Percentiles rank a stretch among this genome's conserved stretches.
Conservation (phyloP, 2,797 vertebrate genomes). For the Spea hammondii region DNA sequence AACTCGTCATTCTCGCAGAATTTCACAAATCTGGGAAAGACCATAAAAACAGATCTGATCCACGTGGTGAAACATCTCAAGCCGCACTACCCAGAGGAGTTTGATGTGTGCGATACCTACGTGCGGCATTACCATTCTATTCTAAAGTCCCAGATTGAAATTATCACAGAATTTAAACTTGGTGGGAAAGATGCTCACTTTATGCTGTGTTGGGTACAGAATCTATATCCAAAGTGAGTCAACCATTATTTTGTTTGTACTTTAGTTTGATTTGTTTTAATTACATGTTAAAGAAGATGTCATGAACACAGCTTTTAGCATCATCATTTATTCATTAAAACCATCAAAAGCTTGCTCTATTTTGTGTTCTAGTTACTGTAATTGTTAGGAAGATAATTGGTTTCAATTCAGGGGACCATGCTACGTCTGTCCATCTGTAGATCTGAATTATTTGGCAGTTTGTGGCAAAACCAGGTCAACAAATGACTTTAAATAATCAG, state of each 20-base stretch:
- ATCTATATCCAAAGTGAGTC: constrained; percentile 80
- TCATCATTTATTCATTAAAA: too few relatives aligned
- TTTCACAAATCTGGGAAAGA: constrained; percentile 73
- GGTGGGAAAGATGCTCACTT: constrained; percentile 71
- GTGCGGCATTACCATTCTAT: constrained; percentile 73
- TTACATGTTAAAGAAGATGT: not conserved
- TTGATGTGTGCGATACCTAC: constrained; percentile 74
- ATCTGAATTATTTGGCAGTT: too few relatives aligned
- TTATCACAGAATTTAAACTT: constrained; percentile 61
- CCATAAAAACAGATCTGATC: constrained; percentile 79
- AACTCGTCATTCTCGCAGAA: constrained; percentile 66
- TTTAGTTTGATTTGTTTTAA: not conserved
- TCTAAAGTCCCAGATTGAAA: constrained; percentile 68
- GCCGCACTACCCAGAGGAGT: constrained; percentile 73
- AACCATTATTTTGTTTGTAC: not conserved
- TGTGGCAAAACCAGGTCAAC: too few relatives aligned
- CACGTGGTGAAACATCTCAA: constrained; percentile 66
- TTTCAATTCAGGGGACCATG: too few relatives aligned
- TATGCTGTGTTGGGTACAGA: constrained; percentile 79
- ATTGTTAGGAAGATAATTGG: too few relatives aligned
- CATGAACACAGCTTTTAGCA: not conserved
- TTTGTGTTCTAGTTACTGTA: too few relatives aligned
- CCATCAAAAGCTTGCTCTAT: too few relatives aligned
- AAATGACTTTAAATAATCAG: too few relatives aligned
- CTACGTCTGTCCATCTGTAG: too few relatives aligned